phyloP scores from a whole-genome alignment of 2,113 vertebrate species.

The Gymnorhina tibicen region DNA sequence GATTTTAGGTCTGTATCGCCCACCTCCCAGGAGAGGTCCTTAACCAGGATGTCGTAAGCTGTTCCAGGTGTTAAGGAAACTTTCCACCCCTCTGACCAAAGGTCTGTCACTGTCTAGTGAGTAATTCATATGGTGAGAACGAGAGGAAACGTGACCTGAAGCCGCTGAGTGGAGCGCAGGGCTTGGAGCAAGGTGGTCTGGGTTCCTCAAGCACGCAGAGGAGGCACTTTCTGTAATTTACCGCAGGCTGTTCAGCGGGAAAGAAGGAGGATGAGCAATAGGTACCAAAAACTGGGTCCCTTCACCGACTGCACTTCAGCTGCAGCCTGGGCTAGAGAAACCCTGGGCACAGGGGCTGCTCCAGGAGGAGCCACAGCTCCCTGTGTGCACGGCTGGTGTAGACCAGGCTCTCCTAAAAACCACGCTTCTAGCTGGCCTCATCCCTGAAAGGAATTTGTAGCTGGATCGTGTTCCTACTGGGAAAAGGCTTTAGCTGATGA shows the following conservation, averaged over 20 bases:
- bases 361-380: not conserved
- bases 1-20: conserved; percentile 13
- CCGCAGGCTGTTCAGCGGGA: not conserved
- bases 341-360: not conserved
- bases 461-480: not conserved
- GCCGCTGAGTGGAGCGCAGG: not conserved
- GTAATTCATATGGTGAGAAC: conserved; percentile 51
- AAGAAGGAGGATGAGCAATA: not conserved
- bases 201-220: not conserved
- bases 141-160: conserved; percentile 30
- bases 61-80: conserved; percentile 59
- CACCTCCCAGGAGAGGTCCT: conserved; percentile 19
- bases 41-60: conserved; percentile 19
- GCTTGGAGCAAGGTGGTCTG: not conserved
- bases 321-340: not conserved
- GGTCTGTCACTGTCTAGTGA: conserved; percentile 25
- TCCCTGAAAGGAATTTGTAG: not conserved
- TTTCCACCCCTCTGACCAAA: conserved; percentile 32
- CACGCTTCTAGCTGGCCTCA: not conserved
- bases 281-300: not conserved
- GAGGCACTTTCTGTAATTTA: not conserved
- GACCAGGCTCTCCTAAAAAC: not conserved
- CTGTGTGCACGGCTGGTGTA: not conserved
- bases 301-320: not conserved
- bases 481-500: not conserved